Evolutionary conservation across 2,113 vertebrate species (phyloP).

Genomic region (Caranx melampygus): DNA sequence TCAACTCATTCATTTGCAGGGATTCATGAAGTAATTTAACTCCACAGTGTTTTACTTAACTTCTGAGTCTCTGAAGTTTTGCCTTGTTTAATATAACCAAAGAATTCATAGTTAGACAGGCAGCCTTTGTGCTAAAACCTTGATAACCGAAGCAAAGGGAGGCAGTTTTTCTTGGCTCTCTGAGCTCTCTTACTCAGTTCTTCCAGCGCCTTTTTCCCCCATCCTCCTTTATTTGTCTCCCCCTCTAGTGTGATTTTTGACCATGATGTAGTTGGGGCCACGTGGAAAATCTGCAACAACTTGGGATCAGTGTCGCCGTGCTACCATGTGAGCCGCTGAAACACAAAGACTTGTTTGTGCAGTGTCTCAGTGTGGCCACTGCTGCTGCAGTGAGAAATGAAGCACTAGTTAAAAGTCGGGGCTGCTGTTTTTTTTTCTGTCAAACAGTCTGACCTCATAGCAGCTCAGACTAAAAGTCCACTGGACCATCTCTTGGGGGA

Average conservation of each 20-base stretch:
- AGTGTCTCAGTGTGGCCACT: constrained; percentile 24
- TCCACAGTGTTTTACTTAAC: neutral
- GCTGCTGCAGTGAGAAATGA: constrained; percentile 33
- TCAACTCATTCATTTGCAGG: neutral
- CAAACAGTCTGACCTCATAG: constrained; percentile 54
- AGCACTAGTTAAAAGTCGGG: constrained; percentile 34
- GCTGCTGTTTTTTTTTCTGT: constrained; percentile 29
- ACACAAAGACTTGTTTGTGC: constrained; percentile 77
- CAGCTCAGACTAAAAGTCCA: constrained; percentile 51
- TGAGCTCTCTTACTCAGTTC: constrained; percentile 53
- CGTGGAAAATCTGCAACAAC: constrained; percentile 64
- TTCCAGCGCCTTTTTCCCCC: constrained; percentile 41
- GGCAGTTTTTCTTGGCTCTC: constrained; percentile 56
- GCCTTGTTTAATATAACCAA: constrained; percentile 11
- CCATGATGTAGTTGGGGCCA: constrained; percentile 54
- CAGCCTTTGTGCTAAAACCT: constrained; percentile 19
- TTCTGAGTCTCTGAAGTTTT: neutral
- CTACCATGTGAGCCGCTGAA: constrained; percentile 69
- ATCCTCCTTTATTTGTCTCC: constrained; percentile 12
- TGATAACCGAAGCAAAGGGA: constrained; percentile 52
- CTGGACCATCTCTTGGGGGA: constrained; percentile 30
- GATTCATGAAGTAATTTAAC: neutral
- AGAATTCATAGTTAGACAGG: neutral
- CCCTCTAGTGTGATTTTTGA: constrained; percentile 50
- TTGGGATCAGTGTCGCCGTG: constrained; percentile 46